A percentile compares a stretch with the other conserved stretches of the same genome.
These are phyloP conservation scores for Hirundo rustica DNA, from an alignment of 2,797 vertebrate genomes.

Conservation along the genomic window DNA sequence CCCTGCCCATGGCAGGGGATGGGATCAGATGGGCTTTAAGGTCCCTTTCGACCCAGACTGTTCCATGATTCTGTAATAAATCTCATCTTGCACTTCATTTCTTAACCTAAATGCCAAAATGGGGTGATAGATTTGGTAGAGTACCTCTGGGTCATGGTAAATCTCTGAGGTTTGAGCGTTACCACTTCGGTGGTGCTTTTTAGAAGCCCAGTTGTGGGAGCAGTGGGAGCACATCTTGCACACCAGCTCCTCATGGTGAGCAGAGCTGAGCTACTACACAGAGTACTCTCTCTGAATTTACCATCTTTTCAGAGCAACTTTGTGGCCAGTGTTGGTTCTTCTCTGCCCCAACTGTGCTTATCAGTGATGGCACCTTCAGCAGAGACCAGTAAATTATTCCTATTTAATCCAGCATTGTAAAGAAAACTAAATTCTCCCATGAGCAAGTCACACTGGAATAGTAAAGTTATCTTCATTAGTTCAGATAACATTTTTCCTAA, in stretches of 20 bases:
- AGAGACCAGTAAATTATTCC: not conserved
- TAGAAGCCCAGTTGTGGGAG: not conserved
- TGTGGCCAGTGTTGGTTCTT: not conserved
- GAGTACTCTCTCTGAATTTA: not conserved
- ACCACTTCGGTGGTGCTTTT: not conserved
- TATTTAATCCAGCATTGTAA: not conserved
- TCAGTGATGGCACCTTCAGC: not conserved
- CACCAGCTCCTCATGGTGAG: not conserved
- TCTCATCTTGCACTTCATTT: not conserved
- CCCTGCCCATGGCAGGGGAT: not conserved
- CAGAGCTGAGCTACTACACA: not conserved
- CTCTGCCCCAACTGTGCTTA: rapidly evolving
- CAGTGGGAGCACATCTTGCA: not conserved
- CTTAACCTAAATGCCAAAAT: not conserved
- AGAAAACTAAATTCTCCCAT: not conserved
- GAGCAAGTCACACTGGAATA: not conserved
- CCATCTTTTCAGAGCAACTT: not conserved
- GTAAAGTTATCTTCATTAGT: not conserved
- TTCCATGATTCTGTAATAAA: not conserved
- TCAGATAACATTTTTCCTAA: not conserved
- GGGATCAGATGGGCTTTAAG: not conserved
- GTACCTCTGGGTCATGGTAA: not conserved
- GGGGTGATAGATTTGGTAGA: not conserved
- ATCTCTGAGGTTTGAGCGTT: not conserved
- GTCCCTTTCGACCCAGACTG: not conserved